Base-by-base conservation (phyloP, 2,113 vertebrate genomes). In the Suricata suricatta region DNA sequence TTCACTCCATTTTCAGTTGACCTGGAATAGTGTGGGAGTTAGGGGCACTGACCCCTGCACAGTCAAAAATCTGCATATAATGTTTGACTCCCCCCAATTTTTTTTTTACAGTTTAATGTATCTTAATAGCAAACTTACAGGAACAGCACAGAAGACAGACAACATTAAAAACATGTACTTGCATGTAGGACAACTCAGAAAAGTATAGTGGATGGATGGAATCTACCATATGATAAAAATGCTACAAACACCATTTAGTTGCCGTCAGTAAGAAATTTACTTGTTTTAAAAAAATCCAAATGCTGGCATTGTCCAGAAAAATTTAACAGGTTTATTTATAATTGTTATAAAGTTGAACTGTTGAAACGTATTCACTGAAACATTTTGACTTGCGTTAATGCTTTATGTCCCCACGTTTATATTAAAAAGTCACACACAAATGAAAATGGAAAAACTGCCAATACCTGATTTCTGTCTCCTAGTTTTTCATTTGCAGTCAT, bases 71-170 rank as follows among this genome's bases (percentile, higher is more conserved):
- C 74, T 77, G 25, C 27, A 17, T 47, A 77, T 31, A 47, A 47
- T 15, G 29, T 77, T 77, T 77, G 27, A 77, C 7, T 47, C n/a
- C n/a, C n/a, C n/a, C n/a, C n/a, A n/a, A n/a, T n/a, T n/a, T n/a
- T n/a, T n/a, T n/a, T n/a, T n/a, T n/a, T n/a, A n/a, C n/a, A 98
- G 98, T 99, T 99, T 99, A 98, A 99, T 99, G 99, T 99, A 98
- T 99, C 99, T 99, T 99, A 99, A 99, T 99, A 99, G 99, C 99
- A 99, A 99, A 99, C 99, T 99, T 99, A 99, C 99, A 99, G 99
- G 99, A 99, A 99, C 99, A 99, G 99, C 99, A 99, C 99, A 99
- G 99, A 99, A 99, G 99, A 99, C 99, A 99, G 98, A 99, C 99
- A 98, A 99, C 99, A 99, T 99, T 99, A 99, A 99, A 99, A 99